These are phyloP conservation scores for Hymenopus coronatus DNA, from an alignment of 2,888 invertebrate genomes.

Conservation along the genomic window DNA sequence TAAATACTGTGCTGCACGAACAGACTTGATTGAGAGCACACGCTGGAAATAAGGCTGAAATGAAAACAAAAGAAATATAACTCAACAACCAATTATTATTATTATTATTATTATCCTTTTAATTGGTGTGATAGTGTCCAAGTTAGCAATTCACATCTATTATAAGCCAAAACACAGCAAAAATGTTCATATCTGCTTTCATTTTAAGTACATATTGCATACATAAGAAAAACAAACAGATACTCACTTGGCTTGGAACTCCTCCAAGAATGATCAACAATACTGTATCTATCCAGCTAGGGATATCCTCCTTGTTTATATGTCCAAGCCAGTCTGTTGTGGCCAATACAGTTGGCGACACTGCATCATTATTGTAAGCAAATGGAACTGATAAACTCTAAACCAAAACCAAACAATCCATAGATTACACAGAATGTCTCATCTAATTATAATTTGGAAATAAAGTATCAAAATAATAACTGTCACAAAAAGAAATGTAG, in stretches of 20 bases:
- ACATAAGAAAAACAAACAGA: not conserved
- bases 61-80: not conserved
- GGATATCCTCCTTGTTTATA: conserved; percentile 49
- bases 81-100: no score
- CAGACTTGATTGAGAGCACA: conserved; percentile 63
- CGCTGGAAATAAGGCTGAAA: conserved; percentile 63
- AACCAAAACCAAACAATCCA: not conserved
- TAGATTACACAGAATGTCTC: no score
- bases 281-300: conserved; percentile 57
- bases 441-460: no score
- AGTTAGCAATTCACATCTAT: no score
- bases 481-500: no score
- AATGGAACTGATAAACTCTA: conserved; percentile 64
- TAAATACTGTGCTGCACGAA: conserved; percentile 58
- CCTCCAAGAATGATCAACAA: conserved; percentile 63
- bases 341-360: conserved; percentile 45
- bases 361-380: conserved; percentile 56
- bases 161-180: no score
- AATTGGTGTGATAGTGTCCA: no score
- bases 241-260: conserved; percentile 63
- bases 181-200: no score
- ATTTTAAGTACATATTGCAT: no score
- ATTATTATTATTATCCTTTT: no score
- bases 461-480: no score
- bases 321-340: conserved; percentile 56